Evolutionary conservation across 2,797 vertebrate genomes (phyloP).

Genomic region (Enteromius argenteus): DNA sequence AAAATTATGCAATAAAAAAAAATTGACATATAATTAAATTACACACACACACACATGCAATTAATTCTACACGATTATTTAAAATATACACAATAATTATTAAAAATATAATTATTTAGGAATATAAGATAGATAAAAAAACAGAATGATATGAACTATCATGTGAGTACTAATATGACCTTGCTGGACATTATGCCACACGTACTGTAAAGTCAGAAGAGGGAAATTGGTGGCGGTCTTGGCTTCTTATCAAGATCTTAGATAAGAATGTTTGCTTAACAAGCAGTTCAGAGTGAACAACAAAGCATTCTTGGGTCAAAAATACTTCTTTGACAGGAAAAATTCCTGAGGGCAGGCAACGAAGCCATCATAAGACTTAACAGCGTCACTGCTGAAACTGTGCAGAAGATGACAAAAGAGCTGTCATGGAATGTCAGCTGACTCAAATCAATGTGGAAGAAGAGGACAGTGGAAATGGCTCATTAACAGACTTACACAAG

Average conservation of each 20-base stretch:
- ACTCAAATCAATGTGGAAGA: constrained; percentile 59
- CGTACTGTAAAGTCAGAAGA: constrained; percentile 5
- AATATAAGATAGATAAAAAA: not conserved
- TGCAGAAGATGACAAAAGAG: not conserved
- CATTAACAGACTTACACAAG: constrained; percentile 65
- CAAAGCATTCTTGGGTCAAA: constrained; percentile 44
- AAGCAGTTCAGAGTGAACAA: constrained; percentile 33
- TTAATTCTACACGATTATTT: not conserved
- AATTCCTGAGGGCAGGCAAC: constrained; percentile 34
- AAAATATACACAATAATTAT: not conserved
- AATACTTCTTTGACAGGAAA: constrained; percentile 44
- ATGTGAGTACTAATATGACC: not conserved
- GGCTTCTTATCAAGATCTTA: constrained; percentile 42
- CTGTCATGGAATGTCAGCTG: constrained; percentile 44
- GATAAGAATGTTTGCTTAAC: constrained; percentile 52
- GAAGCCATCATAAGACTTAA: constrained; percentile 8
- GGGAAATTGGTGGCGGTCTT: not conserved
- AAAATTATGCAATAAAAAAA: not conserved
- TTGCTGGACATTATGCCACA: not conserved
- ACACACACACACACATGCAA: too few species aligned
- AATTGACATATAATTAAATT: not conserved
- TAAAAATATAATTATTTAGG: not conserved
- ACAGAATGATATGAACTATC: not conserved
- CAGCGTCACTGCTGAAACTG: constrained; percentile 1
- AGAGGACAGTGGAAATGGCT: constrained; percentile 65